Evolutionary conservation across 2,797 vertebrate species (phyloP).

Genomic region (Argentina silus): DNA sequence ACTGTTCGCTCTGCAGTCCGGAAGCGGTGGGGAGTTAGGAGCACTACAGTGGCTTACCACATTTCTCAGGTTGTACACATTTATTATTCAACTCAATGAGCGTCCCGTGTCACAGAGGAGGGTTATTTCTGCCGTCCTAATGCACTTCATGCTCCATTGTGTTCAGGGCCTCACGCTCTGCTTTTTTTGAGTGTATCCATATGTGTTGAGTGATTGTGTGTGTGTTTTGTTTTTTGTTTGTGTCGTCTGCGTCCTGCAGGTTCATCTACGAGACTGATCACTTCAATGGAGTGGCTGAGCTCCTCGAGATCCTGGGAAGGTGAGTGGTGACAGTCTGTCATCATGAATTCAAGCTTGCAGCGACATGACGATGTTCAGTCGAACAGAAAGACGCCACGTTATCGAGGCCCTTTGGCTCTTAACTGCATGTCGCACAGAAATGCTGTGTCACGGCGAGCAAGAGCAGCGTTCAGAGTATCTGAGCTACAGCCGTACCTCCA

Average conservation of each 20-base stretch:
- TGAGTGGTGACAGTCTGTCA: slow-evolving; percentile 58
- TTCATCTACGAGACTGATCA: slow-evolving; percentile 99
- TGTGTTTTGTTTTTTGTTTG: neutral
- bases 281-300: slow-evolving; percentile 96
- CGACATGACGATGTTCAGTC: neutral
- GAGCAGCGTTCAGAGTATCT: neutral
- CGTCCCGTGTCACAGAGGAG: neutral
- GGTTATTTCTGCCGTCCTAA: neutral
- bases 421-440: neutral
- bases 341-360: neutral
- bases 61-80: neutral
- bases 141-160: neutral
- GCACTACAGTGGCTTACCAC: neutral
- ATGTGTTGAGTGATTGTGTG: neutral
- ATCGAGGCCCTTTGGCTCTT: neutral
- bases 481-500: neutral
- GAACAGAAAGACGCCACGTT: neutral
- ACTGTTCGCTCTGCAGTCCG: neutral
- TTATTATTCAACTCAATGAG: neutral
- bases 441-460: neutral
- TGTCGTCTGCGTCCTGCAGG: slow-evolving; percentile 68
- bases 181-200: neutral
- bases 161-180: neutral
- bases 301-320: slow-evolving; percentile 98
- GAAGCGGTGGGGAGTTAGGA: too few species aligned